phyloP scores from a whole-genome alignment of 2,113 vertebrate genomes.

The Psittacara wagleri region DNA sequence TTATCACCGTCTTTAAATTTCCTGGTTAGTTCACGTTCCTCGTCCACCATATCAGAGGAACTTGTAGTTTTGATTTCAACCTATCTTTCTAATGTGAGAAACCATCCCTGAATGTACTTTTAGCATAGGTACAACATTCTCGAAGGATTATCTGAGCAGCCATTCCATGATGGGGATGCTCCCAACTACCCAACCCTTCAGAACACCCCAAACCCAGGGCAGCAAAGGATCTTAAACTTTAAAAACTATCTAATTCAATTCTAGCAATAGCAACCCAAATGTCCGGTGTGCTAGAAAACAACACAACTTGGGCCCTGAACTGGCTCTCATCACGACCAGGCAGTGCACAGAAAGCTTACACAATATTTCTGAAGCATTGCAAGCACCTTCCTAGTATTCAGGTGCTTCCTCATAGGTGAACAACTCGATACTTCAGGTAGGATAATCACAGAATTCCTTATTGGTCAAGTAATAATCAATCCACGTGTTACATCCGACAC shows the following conservation, averaged over 20 bases:
- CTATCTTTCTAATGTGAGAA: neutral
- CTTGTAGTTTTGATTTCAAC: neutral
- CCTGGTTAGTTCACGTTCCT: neutral
- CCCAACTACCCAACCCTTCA: neutral
- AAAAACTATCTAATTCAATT: neutral
- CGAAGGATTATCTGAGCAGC: neutral
- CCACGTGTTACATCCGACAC: accelerated
- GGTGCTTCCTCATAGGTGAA: neutral
- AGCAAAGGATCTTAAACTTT: neutral
- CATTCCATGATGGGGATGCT: neutral
- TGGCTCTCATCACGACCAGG: accelerated
- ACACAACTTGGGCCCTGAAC: accelerated
- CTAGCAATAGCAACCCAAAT: neutral
- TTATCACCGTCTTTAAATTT: neutral
- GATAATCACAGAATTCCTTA: neutral
- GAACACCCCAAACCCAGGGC: neutral
- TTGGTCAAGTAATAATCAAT: neutral
- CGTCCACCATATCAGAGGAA: neutral
- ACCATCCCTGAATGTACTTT: neutral
- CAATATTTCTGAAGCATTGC: neutral
- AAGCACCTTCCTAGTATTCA: neutral
- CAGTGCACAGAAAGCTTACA: neutral
- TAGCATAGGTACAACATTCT: neutral
- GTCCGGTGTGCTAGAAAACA: too few species aligned
- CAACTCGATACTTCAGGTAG: neutral